Evolutionary conservation across 2,113 vertebrate genomes (phyloP).

Genomic region (Campylomormyrus tamandua): DNA sequence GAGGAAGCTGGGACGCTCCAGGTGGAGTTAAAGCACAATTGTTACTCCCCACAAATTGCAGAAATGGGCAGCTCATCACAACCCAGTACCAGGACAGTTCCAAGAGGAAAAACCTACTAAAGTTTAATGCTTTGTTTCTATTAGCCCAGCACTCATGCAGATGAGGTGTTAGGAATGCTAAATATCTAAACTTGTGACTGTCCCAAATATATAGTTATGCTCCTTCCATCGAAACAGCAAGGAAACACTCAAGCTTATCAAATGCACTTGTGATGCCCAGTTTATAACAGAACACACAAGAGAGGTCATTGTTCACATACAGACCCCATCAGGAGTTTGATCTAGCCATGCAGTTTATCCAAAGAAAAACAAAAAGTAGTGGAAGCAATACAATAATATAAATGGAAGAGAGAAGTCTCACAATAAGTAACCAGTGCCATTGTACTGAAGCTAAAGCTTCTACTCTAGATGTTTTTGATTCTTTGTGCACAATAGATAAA

Average conservation of each 20-base stretch:
- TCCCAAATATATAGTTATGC: background rate
- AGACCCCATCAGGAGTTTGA: background rate
- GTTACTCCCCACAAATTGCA: background rate
- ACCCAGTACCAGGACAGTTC: background rate
- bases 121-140: background rate
- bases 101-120: background rate
- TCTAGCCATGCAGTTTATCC: background rate
- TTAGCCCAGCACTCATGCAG: background rate
- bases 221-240: background rate
- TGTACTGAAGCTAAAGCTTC: background rate
- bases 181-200: background rate
- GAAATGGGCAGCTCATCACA: background rate
- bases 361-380: background rate
- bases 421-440: background rate
- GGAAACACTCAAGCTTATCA: background rate
- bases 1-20: background rate
- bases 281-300: background rate
- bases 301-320: background rate
- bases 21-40: background rate
- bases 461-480: background rate
- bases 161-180: background rate
- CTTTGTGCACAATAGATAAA: background rate
- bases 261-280: background rate
- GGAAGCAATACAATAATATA: background rate
- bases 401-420: background rate